Conservation (phyloP, 2,888 invertebrate species). For the Drosophila ustulata region DNA sequence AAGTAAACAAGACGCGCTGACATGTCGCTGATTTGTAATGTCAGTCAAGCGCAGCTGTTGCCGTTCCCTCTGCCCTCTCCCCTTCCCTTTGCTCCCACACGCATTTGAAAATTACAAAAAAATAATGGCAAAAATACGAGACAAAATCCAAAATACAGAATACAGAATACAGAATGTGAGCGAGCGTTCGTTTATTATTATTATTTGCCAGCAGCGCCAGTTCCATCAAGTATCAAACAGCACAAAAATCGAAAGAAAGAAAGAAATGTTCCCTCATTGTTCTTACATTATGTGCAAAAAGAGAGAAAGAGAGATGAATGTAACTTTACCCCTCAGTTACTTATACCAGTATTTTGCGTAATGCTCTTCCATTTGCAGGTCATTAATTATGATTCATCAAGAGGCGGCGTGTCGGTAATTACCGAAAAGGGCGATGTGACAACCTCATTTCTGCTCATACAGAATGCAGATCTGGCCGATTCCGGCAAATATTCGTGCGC, state of each 20-base stretch:
- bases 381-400: conserved; percentile 92
- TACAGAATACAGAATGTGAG: conserved; percentile 11
- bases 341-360: conserved; percentile 39
- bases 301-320: not conserved
- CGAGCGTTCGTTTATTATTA: conserved; percentile 35
- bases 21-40: conserved; percentile 68
- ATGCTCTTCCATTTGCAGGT: conserved; percentile 86
- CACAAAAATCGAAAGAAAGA: not conserved
- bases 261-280: conserved; percentile 43
- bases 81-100: conserved; percentile 15
- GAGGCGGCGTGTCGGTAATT: conserved; percentile 92
- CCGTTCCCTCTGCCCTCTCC: not conserved
- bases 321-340: conserved; percentile 28
- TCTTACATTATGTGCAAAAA: conserved; percentile 36
- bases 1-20: conserved; percentile 57
- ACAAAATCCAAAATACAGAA: conserved; percentile 9
- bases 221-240: conserved; percentile 22
- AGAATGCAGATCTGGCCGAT: conserved; percentile 90
- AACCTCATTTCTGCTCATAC: conserved; percentile 91
- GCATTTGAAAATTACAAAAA: conserved; percentile 59
- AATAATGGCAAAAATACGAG: conserved; percentile 36
- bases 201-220: conserved; percentile 34
- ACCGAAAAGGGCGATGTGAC: conserved; percentile 93
- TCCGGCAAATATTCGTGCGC: conserved; percentile 93
- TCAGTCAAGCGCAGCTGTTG: conserved; percentile 76